Base-by-base conservation (phyloP, 2,797 vertebrate genomes). In the Microctenopoma steveboyesi region DNA sequence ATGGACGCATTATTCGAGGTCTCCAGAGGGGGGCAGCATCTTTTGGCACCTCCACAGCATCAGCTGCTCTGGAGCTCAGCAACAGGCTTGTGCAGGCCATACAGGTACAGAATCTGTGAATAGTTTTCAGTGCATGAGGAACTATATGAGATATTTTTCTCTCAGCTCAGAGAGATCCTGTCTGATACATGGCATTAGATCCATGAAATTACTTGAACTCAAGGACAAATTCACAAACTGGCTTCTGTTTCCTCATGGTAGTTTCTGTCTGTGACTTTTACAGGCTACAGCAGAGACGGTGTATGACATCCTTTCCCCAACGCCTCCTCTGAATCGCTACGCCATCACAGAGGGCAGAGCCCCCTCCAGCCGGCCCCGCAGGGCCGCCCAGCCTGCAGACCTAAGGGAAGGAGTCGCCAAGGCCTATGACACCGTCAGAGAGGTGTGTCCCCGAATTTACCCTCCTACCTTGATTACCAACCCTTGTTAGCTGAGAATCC, bases 21-120 rank as follows among this genome's bases (percentile, higher is more conserved):
- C 93, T 97, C 82, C 96, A 97, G 91, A 93, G 96, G 47, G 96
- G 96, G 30, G 96, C 96, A 0, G 96, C 96, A 0, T 98, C 96
- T 33, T 98, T 98, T 0, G 96, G 96, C 58, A 97, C 96, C 0
- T 97, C 96, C 7, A 98, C 96, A 0, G 96, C 96, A 13, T 96
- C 96, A 0, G 96, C 96, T 0, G 96, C 96, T n/a, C 89, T 98
- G 59, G 96, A 98, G 69, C 96, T 98, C 60, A 97, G 96, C 91
- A 98, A 97, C 92, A 95, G 96, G 61, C 94, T 98, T 65, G 96
- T 98, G 45, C 96, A 97, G 86, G 96, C 96, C n/a, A 97, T 98
- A 80, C 96, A 97, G 96, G 96, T 96, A 90, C 30, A 35, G 0
- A 0, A 3, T 45, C 22, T 3, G 4, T n/a, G 5, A 42, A 42